These are phyloP conservation scores for Sinopyrophorus schimmeli DNA, from an alignment of 2,888 invertebrate genomes.

Conservation along the genomic window DNA sequence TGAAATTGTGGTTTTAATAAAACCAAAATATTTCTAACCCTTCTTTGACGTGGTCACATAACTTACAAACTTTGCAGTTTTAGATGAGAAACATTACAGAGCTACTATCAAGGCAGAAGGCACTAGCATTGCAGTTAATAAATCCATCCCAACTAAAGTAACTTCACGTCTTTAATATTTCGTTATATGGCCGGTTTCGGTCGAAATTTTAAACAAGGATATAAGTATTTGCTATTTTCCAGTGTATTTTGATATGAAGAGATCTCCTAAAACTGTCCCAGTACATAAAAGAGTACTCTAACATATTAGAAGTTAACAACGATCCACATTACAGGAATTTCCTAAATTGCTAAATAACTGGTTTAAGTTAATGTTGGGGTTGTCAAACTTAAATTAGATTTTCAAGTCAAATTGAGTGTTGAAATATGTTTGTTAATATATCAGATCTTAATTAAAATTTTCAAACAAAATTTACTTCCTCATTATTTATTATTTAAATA, in stretches of 20 bases:
- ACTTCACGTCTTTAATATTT: background rate
- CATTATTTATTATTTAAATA: too few relatives aligned
- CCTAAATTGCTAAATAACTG: slow-evolving; percentile 7
- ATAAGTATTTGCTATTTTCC: background rate
- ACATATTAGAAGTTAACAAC: background rate
- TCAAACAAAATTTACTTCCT: too few relatives aligned
- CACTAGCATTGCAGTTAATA: slow-evolving; percentile 14
- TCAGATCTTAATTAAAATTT: too few relatives aligned
- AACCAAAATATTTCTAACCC: too few relatives aligned
- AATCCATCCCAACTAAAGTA: slow-evolving; percentile 1
- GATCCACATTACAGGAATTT: slow-evolving; percentile 1
- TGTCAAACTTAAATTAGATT: slow-evolving; percentile 12
- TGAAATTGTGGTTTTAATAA: too few relatives aligned
- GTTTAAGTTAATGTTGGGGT: slow-evolving; percentile 1
- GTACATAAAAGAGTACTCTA: slow-evolving; percentile 3
- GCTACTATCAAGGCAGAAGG: slow-evolving; percentile 4
- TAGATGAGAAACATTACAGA: slow-evolving; percentile 4
- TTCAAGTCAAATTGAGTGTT: background rate
- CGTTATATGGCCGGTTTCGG: too few relatives aligned
- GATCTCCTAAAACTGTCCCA: background rate
- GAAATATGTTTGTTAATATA: too few relatives aligned
- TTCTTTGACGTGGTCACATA: slow-evolving; percentile 9
- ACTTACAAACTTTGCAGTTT: slow-evolving; percentile 3
- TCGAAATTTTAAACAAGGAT: background rate
- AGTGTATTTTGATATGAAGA: background rate